phyloP scores from a whole-genome alignment of 2,888 invertebrate genomes.

The Hipparchia sbordonii region DNA sequence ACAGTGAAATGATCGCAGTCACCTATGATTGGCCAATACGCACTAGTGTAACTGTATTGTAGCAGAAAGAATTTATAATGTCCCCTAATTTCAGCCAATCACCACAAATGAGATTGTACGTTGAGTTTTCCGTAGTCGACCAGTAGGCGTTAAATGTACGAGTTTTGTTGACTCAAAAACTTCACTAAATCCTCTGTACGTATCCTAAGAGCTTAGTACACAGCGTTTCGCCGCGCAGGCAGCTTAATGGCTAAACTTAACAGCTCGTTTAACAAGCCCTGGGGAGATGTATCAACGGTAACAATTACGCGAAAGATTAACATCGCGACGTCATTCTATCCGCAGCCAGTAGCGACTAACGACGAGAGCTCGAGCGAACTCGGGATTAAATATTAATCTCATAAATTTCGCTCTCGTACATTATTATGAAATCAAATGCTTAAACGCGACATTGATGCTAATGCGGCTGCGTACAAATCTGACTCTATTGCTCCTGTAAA shows the following conservation, averaged over 20 bases:
- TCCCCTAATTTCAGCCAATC: too few relatives aligned
- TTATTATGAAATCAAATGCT: conserved; percentile 7
- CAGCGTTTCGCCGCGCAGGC: conserved; percentile 37
- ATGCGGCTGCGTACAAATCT: not conserved
- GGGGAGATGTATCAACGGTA: conserved; percentile 54
- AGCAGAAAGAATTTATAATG: too few relatives aligned
- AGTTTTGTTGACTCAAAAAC: not conserved
- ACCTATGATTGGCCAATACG: too few relatives aligned
- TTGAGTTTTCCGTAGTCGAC: too few relatives aligned
- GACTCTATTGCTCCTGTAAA: too few relatives aligned
- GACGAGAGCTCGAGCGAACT: conserved; percentile 35
- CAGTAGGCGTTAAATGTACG: not conserved
- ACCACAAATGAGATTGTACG: too few relatives aligned
- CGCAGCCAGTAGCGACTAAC: conserved; percentile 45
- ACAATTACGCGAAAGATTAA: conserved; percentile 70
- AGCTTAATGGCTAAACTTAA: conserved; percentile 66
- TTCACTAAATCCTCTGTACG: not conserved
- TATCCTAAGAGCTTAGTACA: conserved; percentile 23
- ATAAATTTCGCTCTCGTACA: conserved; percentile 34
- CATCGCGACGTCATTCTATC: conserved; percentile 57
- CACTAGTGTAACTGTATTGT: too few relatives aligned
- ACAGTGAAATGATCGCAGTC: too few relatives aligned
- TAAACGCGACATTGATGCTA: not conserved
- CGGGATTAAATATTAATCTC: conserved; percentile 39
- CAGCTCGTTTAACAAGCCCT: conserved; percentile 67